Conservation (phyloP, 2,888 invertebrate genomes). For the Megaustenia siamemsis region DNA sequence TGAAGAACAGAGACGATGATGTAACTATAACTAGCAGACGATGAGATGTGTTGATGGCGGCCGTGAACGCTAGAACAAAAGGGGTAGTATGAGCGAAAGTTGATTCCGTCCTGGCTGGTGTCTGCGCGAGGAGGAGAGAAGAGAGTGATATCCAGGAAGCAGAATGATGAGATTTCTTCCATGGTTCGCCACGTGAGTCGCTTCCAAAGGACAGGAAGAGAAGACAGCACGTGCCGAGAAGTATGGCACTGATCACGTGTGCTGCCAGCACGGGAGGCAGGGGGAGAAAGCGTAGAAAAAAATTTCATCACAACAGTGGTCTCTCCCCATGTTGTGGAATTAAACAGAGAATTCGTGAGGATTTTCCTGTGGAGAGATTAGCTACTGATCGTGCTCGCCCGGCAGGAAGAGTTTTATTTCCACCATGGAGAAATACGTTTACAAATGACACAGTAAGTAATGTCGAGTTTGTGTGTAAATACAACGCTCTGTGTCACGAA, state of each 20-base stretch:
- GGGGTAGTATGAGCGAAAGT: neutral
- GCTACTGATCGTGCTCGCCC: neutral
- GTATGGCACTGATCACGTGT: conserved; percentile 37
- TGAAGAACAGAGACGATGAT: neutral
- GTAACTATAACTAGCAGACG: neutral
- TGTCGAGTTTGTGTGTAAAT: neutral
- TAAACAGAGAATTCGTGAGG: neutral
- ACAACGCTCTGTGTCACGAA: neutral
- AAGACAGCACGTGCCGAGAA: conserved; percentile 11
- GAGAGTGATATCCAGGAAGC: too few relatives aligned
- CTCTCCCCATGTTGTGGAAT: neutral
- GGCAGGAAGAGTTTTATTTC: neutral
- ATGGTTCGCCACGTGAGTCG: neutral
- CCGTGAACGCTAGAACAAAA: neutral
- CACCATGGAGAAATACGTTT: neutral
- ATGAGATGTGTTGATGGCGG: neutral
- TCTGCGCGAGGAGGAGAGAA: neutral
- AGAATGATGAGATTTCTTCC: neutral
- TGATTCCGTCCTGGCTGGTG: neutral
- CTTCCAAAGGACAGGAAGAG: conserved; percentile 16
- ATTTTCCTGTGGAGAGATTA: too few relatives aligned
- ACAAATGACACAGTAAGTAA: neutral
- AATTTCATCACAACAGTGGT: conserved; percentile 9
- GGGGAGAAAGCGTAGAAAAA: conserved; percentile 20
- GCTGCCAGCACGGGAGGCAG: conserved; percentile 13